These are phyloP conservation scores for Eleutherodactylus coqui DNA, from an alignment of 2,797 vertebrate genomes.

Conservation along the genomic window DNA sequence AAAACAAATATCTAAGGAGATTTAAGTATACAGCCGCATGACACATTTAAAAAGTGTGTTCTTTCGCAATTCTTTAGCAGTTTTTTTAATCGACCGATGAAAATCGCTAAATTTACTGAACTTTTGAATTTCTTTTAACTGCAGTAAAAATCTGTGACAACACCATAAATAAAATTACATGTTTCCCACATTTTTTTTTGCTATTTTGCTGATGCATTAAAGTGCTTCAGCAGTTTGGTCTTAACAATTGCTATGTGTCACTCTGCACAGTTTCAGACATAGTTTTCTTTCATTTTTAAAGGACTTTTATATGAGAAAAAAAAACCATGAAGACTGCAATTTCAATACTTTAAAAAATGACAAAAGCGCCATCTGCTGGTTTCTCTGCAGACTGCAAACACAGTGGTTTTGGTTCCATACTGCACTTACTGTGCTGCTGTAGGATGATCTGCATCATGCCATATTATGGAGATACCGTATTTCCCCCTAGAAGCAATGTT, in stretches of 20 bases:
- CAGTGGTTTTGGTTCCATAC: not conserved
- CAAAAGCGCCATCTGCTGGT: conserved; percentile 59
- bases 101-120: conserved; percentile 26
- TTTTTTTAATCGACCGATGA: not conserved
- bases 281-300: conserved; percentile 30
- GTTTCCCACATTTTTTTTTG: conserved; percentile 33
- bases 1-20: no score
- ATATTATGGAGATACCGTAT: no score
- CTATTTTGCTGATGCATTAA: conserved; percentile 54
- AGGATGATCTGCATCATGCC: no score
- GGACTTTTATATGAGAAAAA: not conserved
- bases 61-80: not conserved
- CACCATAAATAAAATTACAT: conserved; percentile 47
- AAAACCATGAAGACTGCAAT: not conserved
- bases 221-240: conserved; percentile 40
- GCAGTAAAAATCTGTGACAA: conserved; percentile 12
- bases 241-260: conserved; percentile 49
- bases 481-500: not conserved
- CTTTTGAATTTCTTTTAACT: conserved; percentile 27
- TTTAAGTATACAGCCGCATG: no score
- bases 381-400: conserved; percentile 30
- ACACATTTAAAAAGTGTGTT: not conserved
- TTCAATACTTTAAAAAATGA: conserved; percentile 1
- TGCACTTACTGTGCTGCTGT: not conserved
- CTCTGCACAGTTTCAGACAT: conserved; percentile 19